These are phyloP conservation scores for Trissolcus brochymenae DNA, from an alignment of 2,888 invertebrate species.

Conservation along the genomic window DNA sequence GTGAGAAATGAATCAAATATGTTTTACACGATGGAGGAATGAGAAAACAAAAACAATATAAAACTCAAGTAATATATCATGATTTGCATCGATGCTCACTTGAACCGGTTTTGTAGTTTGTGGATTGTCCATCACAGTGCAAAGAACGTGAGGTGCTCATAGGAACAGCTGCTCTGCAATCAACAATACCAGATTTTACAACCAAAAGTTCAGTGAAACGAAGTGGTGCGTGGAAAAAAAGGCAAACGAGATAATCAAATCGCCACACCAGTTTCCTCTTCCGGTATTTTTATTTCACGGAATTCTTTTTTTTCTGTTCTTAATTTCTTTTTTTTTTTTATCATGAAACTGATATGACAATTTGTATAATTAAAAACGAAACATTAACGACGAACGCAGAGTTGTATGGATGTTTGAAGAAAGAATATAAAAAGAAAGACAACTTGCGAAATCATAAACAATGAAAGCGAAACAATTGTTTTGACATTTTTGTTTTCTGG, in stretches of 20 bases:
- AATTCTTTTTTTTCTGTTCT: background rate
- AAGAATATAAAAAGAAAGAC: too few species aligned
- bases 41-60: background rate
- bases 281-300: too few species aligned
- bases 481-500: too few species aligned
- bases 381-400: constrained; percentile 37
- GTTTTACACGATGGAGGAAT: too few species aligned
- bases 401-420: too few species aligned
- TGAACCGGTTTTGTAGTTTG: constrained; percentile 71
- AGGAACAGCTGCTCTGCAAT: constrained; percentile 74
- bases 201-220: background rate
- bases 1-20: too few species aligned
- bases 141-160: constrained; percentile 74
- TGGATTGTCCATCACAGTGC: constrained; percentile 75
- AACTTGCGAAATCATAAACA: constrained; percentile 2
- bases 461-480: constrained; percentile 4
- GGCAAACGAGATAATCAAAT: too few species aligned
- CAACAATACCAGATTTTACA: constrained; percentile 34
- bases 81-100: constrained; percentile 60
- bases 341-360: too few species aligned
- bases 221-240: background rate
- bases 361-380: constrained; percentile 2
- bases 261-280: too few species aligned
- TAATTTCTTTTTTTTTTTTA: too few species aligned
- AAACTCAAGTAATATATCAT: too few species aligned